A percentile compares a stretch with the other conserved stretches of the same genome.
phyloP scores from a whole-genome alignment of 2,888 invertebrate species.

The Cremastinae sp. region DNA sequence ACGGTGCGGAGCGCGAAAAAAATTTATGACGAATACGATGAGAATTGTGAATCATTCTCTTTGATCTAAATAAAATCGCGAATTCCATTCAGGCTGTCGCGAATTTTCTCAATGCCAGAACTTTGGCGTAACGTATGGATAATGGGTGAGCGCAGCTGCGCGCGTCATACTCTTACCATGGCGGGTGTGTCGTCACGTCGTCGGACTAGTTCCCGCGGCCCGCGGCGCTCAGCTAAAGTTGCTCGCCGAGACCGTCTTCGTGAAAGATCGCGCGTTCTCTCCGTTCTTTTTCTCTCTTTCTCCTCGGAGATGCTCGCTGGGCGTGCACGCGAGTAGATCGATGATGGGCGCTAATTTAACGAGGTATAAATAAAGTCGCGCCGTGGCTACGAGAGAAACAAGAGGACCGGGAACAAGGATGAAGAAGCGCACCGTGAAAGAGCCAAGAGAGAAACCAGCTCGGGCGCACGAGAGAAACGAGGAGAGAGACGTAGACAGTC shows the following conservation, averaged over 20 bases:
- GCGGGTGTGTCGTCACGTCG: conserved; percentile 62
- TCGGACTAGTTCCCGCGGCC: conserved; percentile 66
- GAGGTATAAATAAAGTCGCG: conserved; percentile 74
- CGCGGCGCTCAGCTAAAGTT: conserved; percentile 60
- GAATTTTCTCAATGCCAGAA: not conserved
- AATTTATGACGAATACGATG: no score
- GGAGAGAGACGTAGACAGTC: conserved; percentile 48
- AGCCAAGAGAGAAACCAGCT: conserved; percentile 53
- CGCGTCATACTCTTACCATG: conserved; percentile 34
- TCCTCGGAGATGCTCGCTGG: conserved; percentile 55
- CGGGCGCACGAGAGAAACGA: conserved; percentile 63
- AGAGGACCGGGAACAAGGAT: conserved; percentile 42
- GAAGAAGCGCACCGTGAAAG: conserved; percentile 53
- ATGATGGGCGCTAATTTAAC: conserved; percentile 77
- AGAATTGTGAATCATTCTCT: no score
- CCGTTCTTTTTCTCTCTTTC: conserved; percentile 35
- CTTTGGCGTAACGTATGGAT: conserved; percentile 19
- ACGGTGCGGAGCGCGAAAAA: no score
- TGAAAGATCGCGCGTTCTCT: conserved; percentile 9
- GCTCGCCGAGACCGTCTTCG: conserved; percentile 36
- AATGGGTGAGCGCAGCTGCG: conserved; percentile 23
- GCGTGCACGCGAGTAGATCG: conserved; percentile 67
- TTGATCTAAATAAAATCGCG: no score
- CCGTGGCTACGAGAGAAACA: conserved; percentile 53
- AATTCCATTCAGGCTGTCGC: not conserved